Evolutionary conservation across 2,113 vertebrate genomes (phyloP).

Genomic region (Barbus barbus): DNA sequence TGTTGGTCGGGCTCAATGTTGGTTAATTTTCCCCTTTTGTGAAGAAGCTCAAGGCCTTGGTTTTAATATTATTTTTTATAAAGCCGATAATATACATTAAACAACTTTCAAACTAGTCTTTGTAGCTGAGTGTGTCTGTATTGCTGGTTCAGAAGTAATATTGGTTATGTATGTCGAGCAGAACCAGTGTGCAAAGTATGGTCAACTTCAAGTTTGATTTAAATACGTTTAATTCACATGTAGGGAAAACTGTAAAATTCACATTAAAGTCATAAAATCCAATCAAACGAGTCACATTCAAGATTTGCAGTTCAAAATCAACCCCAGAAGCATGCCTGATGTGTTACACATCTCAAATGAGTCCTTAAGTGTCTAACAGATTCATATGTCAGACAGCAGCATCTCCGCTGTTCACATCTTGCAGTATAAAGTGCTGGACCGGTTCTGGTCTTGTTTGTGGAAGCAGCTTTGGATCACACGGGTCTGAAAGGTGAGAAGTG

Average conservation of each 20-base stretch:
- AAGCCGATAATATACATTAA: constrained; percentile 18
- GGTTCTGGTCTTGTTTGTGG: neutral
- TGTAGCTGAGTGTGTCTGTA: neutral
- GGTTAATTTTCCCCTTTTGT: constrained; percentile 13
- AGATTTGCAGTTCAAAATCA: neutral
- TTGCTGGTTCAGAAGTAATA: neutral
- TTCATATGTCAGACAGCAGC: neutral
- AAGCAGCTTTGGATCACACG: constrained; percentile 19
- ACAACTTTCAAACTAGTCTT: constrained; percentile 10
- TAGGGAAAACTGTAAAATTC: neutral
- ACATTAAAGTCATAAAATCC: neutral
- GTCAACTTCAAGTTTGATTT: neutral
- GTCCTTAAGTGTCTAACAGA: no score
- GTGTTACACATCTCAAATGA: neutral
- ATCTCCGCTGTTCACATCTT: neutral
- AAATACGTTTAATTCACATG: neutral
- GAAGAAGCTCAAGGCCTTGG: constrained; percentile 32
- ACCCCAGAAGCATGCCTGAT: no score
- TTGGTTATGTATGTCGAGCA: no score
- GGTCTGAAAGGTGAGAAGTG: constrained; percentile 62
- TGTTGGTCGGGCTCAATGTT: constrained; percentile 46
- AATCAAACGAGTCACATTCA: neutral
- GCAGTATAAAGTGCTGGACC: neutral
- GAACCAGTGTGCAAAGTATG: no score
- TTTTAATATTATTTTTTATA: constrained; percentile 50